Evolutionary conservation across 2,113 vertebrate genomes (phyloP), one percentile per base, ranked within the genome.

Genomic region (Cryptoleucopteryx plumbea): DNA sequence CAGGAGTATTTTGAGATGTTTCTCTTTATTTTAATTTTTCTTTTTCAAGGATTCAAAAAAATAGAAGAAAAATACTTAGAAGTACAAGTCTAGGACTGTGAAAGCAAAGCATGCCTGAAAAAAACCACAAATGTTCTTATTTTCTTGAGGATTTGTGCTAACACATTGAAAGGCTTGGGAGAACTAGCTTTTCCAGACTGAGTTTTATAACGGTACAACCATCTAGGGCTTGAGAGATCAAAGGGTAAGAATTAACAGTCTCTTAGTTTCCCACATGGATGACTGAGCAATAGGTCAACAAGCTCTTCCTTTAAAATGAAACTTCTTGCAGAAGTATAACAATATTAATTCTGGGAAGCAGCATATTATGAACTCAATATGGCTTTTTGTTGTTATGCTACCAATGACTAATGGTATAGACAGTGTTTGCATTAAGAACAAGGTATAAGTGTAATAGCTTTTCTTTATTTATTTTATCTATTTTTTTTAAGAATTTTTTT

Each of bases 101-200:
- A 71, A 84, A 59, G 86, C 45, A 88, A 88, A 86, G 14, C 15
- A 59, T 27, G 10, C 31, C 26, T 82, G 13, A 52, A 82, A 83
- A 62, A 19, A 9, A 1, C 9, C 3, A 5, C 6, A 61, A 63
- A 58, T 1, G 2, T 58, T 8, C 19, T 52, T 52, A 16, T 65
- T 88, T 92, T 81, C 40, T 84, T 38, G 11, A 70, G 25, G 36
- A 23, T 86, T 36, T 86, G 15, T 90, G 63, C 19, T 62, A 36
- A 43, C 16, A 7, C 19, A 9, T 5, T 77, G 45, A 52, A 81
- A 73, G 20, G 6, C 16, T 26, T 79, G 34, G 34, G 7, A 61
- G 53, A 75, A 63, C 11, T 27, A 6, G 27, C 15, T 66, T 72
- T 79, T 87, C 52, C 29, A 19, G 66, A 2, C 19, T 13, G 14